Conservation (phyloP, 2,113 vertebrate species). For the Glaucomys volans region DNA sequence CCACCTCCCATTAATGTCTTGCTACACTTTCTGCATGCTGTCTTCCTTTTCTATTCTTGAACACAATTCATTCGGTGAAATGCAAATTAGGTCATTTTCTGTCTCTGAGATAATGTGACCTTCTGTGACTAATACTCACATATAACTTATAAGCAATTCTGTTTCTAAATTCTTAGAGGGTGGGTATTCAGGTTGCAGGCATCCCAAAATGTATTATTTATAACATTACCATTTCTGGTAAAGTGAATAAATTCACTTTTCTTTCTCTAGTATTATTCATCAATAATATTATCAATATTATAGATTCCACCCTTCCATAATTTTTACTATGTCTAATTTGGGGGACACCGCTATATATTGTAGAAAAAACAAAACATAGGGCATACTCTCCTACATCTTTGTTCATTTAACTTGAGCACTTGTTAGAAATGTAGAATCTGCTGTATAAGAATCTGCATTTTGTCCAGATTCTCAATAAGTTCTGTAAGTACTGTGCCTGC, state of each 20-base stretch:
- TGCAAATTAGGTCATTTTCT: constrained; percentile 6
- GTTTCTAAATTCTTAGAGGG: background rate
- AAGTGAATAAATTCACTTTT: background rate
- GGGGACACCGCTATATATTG: background rate
- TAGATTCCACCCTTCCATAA: background rate
- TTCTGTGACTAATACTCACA: background rate
- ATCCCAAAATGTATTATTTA: background rate
- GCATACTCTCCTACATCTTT: background rate
- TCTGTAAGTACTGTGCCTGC: background rate
- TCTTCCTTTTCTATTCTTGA: background rate
- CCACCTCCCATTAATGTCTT: background rate
- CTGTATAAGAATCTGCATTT: constrained; percentile 19
- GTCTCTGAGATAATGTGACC: background rate
- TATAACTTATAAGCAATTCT: background rate
- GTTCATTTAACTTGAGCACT: constrained; percentile 16
- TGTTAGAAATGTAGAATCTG: constrained; percentile 39
- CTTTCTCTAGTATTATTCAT: background rate
- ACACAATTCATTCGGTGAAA: background rate
- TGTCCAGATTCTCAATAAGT: background rate
- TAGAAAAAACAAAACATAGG: background rate
- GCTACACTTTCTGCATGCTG: background rate
- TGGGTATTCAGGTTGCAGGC: background rate
- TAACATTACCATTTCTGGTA: background rate
- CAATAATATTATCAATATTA: background rate
- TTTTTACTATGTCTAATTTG: constrained; percentile 8